phyloP scores from a whole-genome alignment of 1,140 invertebrate genomes.

The Ceratina calcarata region DNA sequence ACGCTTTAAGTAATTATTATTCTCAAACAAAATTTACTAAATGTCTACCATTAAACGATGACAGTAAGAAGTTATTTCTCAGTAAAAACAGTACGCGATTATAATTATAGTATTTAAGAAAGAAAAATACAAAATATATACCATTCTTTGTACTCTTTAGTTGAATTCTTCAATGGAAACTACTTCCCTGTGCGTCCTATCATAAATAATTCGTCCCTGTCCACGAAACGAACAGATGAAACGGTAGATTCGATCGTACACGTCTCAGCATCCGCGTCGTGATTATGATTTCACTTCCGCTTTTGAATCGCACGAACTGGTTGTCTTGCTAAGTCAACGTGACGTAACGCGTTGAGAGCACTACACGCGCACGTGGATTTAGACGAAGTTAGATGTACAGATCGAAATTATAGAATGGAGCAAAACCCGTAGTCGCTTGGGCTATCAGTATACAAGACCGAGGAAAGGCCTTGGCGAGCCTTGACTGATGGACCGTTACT shows the following conservation, averaged over 20 bases:
- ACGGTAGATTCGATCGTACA: neutral
- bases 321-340: neutral
- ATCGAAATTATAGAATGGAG: conserved; percentile 43
- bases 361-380: neutral
- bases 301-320: conserved; percentile 13
- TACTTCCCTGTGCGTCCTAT: neutral
- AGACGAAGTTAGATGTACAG: neutral
- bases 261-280: conserved; percentile 17
- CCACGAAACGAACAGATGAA: neutral
- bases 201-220: conserved; percentile 29
- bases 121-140: too few species aligned
- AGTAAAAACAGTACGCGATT: too few species aligned
- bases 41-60: too few species aligned
- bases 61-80: too few species aligned
- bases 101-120: too few species aligned
- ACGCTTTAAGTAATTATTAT: too few species aligned
- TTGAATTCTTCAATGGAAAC: neutral
- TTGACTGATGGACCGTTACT: conserved; percentile 76
- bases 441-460: conserved; percentile 56
- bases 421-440: conserved; percentile 1
- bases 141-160: too few species aligned
- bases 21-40: too few species aligned
- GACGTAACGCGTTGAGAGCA: conserved; percentile 14
- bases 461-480: conserved; percentile 75
- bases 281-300: conserved; percentile 41